Evolutionary conservation across 1,140 invertebrate species (phyloP), one percentile per base, ranked within the genome.

Genomic region (Drosophila bifasciata): DNA sequence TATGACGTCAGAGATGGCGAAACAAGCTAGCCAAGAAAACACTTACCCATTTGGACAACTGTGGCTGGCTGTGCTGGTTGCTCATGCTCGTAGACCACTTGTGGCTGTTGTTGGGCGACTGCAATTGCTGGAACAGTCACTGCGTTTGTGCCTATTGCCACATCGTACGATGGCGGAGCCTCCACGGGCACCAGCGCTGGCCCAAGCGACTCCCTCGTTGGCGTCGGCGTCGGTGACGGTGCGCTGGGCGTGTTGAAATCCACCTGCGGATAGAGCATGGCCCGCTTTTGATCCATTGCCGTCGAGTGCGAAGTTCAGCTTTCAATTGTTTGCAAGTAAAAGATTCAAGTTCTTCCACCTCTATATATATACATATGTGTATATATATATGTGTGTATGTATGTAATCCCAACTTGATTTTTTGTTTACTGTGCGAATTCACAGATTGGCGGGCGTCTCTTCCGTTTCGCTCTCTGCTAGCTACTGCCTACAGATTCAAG

Each of bases 231-330:
- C n/a, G 76, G 64, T 19, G 84, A 46, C 1, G 81, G 78, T 2
- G 81, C 77, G 11, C 50, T 86, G 3, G 79, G 79, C 2, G 61
- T 55, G 40, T 71, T 61, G 40, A 75, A 71, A 61, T 90, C 83
- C 64, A 90, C 66, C 36, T 78, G 74, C 8, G 90, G 89, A 79
- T 91, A 91, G 5, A 91, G 72, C 90, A 91, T 91, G 39, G 89
- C 89, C 28, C 79, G 79, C 70, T 91, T 91, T 55, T 89, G 89
- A 56, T 91, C 90, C 90, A 91, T 91, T 17, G 19, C 16, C 8
- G 21, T 40, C 7, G 9, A 72, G 81, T 81, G 44, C 83, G 64
- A 79, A 78, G 80, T 79, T 85, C 80, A 72, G 21, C 15, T 46
- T 39, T 21, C 15, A 16, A 25, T 71, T 8, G 56, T 16, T 70